Base-by-base conservation (phyloP, 2,113 vertebrate genomes). In the Ceuthmochares aereus region DNA sequence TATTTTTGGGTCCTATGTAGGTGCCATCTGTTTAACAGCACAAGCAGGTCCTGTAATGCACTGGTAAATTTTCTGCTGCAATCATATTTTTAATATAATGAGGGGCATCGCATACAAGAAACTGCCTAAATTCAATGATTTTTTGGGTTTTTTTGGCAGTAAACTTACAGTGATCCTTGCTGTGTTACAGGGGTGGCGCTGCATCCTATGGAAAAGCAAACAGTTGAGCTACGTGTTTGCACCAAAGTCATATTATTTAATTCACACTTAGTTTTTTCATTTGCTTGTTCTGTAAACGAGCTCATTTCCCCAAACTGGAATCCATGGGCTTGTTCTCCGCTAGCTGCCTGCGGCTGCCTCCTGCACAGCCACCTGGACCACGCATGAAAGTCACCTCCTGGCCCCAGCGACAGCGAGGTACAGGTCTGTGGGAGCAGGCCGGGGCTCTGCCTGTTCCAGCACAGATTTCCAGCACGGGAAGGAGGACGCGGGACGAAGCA, bases 1-100 rank as follows among this genome's bases (percentile, higher is more conserved):
- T 95, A 87, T 89, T 96, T 93, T 80, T 97, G 85, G 89, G 93
- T 93, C 97, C 87, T 90, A 49, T 93, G 94, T 92, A 97, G 91
- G 92, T 97, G 91, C 88, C 81, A 74, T 95, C 90, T 97, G 95
- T 96, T 97, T 97, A 95, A 92, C 87, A 83, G 91, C 68, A 62
- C 86, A 95, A 94, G 72, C 80, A 87, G 87, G 89, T 94, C 92
- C 89, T 96, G 74, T 75, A 77, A 88, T 93, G 75, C 78, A 66
- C 75, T 95, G 93, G 89, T 69, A 94, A 93, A 87, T 96, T 94
- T 91, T 88, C 88, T 95, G 67, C 75, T 93, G 69, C 74, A 77
- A 52, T 93, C 20, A 72, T 90, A 94, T 93, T 91, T 86, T 89
- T 74, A 81, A 80, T 78, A 76, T 89, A 91, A 92, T 52, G 66